Conservation (phyloP, 2,797 vertebrate species). For the Danio albolineatus region DNA sequence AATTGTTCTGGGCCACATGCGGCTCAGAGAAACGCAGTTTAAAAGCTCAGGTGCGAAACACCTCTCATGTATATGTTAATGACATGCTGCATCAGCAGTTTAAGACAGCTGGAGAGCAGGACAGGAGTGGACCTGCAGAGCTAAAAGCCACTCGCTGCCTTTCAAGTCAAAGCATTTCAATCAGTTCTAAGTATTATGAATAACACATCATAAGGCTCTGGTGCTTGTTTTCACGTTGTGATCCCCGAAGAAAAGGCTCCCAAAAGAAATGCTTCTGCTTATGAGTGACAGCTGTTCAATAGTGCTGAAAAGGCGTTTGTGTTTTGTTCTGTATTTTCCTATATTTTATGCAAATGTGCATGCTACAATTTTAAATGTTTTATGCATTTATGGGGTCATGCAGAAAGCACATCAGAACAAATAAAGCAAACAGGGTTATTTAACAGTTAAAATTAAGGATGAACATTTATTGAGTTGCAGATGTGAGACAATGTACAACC, state of each 20-base stretch:
- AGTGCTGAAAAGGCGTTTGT: neutral
- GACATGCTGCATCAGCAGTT: constrained; percentile 70
- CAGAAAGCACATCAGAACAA: neutral
- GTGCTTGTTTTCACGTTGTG: constrained; percentile 13
- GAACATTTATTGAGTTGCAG: neutral
- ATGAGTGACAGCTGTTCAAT: constrained; percentile 21
- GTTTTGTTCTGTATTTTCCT: neutral
- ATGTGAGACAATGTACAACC: no score
- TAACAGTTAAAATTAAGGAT: neutral
- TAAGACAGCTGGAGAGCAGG: constrained; percentile 60
- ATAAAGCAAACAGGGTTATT: neutral
- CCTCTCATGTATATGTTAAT: constrained; percentile 78
- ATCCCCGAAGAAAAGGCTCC: neutral
- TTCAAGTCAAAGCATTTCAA: constrained; percentile 35
- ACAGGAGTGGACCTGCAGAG: constrained; percentile 51
- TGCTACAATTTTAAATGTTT: neutral
- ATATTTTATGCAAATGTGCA: neutral
- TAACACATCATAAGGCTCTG: constrained; percentile 39
- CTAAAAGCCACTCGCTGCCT: constrained; percentile 47
- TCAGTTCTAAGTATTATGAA: constrained; percentile 49
- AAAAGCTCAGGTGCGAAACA: constrained; percentile 66
- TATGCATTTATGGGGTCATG: no score
- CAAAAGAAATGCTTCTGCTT: neutral
- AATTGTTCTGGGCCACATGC: constrained; percentile 47
- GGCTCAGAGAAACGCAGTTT: constrained; percentile 52